These are phyloP conservation scores for Artibeus lituratus DNA, from an alignment of 2,797 vertebrate genomes.

Conservation along the genomic window DNA sequence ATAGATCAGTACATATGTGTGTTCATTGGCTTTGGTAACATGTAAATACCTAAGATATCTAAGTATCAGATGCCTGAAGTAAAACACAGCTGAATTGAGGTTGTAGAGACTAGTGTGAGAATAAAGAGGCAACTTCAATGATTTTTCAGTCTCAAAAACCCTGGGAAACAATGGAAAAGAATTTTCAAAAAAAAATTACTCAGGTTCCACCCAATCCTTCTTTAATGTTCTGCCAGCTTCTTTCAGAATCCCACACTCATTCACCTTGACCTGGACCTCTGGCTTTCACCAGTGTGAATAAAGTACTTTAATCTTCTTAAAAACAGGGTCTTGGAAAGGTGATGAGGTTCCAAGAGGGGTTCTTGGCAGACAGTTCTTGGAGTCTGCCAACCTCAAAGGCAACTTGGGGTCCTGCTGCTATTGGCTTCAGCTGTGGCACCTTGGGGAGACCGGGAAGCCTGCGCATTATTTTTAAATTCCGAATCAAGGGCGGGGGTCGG, in stretches of 20 bases:
- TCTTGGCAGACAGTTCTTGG: constrained; percentile 34
- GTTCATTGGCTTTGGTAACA: background rate
- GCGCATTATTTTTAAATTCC: constrained; percentile 2
- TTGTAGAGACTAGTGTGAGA: background rate
- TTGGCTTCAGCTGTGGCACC: background rate
- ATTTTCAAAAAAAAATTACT: constrained; percentile 44
- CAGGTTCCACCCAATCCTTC: constrained; percentile 2
- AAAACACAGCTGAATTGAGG: background rate
- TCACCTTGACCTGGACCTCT: constrained; percentile 57
- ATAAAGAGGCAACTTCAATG: background rate
- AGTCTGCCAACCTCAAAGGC: constrained; percentile 32
- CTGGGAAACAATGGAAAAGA: constrained; percentile 44
- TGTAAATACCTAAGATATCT: background rate
- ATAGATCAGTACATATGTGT: background rate
- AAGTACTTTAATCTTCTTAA: constrained; percentile 55
- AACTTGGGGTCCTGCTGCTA: background rate
- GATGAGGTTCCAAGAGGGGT: constrained; percentile 11
- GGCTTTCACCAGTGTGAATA: constrained; percentile 27
- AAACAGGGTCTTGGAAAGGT: constrained; percentile 49
- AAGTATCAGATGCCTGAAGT: background rate
- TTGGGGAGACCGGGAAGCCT: background rate
- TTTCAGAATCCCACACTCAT: constrained; percentile 42
- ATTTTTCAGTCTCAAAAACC: background rate
- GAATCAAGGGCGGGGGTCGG: background rate
- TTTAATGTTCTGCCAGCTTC: constrained; percentile 54